phyloP scores from a whole-genome alignment of 2,797 vertebrate genomes.

The Artibeus jamaicensis region DNA sequence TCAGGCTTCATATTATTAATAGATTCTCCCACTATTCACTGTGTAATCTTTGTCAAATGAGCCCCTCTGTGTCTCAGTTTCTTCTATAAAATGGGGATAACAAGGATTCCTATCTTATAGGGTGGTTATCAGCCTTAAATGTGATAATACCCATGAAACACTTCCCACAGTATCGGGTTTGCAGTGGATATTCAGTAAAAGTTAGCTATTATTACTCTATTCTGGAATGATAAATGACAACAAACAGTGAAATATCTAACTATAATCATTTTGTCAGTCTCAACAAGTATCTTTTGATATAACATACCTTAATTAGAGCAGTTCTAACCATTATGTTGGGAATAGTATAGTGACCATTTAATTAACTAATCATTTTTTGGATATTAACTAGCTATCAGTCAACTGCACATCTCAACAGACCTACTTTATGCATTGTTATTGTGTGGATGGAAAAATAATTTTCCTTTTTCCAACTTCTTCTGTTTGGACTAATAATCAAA shows the following conservation, averaged over 20 bases:
- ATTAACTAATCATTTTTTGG: constrained; percentile 11
- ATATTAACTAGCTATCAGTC: not conserved
- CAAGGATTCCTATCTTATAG: not conserved
- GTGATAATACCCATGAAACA: constrained; percentile 19
- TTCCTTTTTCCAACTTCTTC: not conserved
- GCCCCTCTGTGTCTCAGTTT: not conserved
- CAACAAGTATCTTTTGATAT: constrained; percentile 20
- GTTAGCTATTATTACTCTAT: not conserved
- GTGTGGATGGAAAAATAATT: not conserved
- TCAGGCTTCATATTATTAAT: not conserved
- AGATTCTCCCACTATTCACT: not conserved
- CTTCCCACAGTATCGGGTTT: not conserved
- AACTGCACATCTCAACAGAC: not conserved
- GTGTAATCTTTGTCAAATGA: constrained; percentile 28
- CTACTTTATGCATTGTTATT: not conserved
- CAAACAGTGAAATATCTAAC: not conserved
- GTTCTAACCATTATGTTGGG: not conserved
- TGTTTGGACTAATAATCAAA: not conserved
- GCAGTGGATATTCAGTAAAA: not conserved
- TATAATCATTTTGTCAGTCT: constrained; percentile 2
- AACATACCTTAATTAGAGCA: constrained; percentile 3
- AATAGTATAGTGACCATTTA: not conserved
- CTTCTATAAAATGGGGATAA: not conserved
- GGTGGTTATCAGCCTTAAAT: not conserved
- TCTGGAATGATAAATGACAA: not conserved